Conservation (phyloP, 2,797 vertebrate species). For the Melopsittacus undulatus region DNA sequence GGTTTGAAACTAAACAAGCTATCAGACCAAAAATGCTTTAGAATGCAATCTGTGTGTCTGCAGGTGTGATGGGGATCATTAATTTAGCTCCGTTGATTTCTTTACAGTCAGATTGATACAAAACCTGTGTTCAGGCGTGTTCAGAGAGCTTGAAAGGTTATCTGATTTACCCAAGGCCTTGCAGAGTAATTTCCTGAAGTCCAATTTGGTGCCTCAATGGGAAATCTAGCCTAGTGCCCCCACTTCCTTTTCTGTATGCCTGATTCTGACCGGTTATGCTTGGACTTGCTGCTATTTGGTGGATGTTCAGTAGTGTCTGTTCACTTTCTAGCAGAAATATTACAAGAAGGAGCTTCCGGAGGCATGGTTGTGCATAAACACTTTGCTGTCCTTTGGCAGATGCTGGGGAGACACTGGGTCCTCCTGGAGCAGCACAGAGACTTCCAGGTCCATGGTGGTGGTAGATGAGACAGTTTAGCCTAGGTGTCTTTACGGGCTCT, state of each 20-base stretch:
- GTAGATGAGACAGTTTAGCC: not conserved
- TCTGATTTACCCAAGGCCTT: constrained; percentile 64
- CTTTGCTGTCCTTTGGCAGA: not conserved
- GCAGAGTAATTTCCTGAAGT: constrained; percentile 43
- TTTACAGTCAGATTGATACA: constrained; percentile 50
- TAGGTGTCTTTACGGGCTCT: not conserved
- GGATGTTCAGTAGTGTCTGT: not conserved
- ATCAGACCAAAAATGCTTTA: constrained; percentile 1
- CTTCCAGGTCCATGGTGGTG: not conserved
- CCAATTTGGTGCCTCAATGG: not conserved
- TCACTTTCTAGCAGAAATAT: not conserved
- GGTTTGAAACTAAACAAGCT: not conserved
- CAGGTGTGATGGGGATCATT: constrained; percentile 53
- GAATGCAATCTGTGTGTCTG: not conserved
- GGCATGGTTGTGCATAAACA: not conserved
- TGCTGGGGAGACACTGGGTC: rapidly evolving
- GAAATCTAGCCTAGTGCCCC: not conserved
- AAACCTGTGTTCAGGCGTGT: constrained; percentile 8
- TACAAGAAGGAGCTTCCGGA: not conserved
- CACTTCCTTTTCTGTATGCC: not conserved
- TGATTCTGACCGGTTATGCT: not conserved
- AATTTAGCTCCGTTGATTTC: constrained; percentile 38
- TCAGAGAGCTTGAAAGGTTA: constrained; percentile 50
- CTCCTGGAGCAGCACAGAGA: not conserved
- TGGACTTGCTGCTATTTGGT: not conserved